Evolutionary conservation across 2,797 vertebrate genomes (phyloP), one percentile per base, ranked within the genome.

Genomic region (Podarcis lilfordi): DNA sequence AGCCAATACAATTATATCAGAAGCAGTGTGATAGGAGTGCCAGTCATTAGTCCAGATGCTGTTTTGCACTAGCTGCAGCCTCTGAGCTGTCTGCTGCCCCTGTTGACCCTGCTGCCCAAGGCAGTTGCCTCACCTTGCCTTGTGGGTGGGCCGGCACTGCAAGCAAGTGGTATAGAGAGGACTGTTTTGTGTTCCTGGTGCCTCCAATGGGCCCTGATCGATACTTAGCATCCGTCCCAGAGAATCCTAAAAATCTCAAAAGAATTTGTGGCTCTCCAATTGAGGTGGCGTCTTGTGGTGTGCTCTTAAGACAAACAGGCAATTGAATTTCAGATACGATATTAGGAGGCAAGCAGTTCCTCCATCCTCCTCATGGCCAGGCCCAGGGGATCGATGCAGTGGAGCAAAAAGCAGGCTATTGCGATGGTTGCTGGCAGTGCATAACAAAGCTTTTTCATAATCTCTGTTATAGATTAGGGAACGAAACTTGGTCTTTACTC

Each of bases 391-490:
- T 84, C n/a, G n/a, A 78, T 72, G 64, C 27, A 32, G 17, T 45
- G 37, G 37, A 72, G 15, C 66, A 83, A 69, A 27, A 29, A 88
- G 25, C 23, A 68, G 32, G 45, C 78, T n/a, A 78, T 35, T 78
- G 81, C 13, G 25, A 15, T 88, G 74, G 61, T 55, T 83, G 40
- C 61, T 61, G 81, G 64, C 75, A 59, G 64, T 59, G 43, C 32
- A 69, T 69, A 87, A 82, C 50, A 83, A 82, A 77, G 8, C 61
- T 37, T 83, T 88, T 88, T 77, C 81, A 71, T 71, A 88, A 78
- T 59, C 64, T 59, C 35, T 32, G 43, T 77, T 68, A 45, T 10
- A 84, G 68, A 85, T 85, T 72, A 80, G 35, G 64, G 61, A 45
- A 68, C n/a, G 9, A 83, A 64, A 37, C 9, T 77, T 50, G n/a